Evolutionary conservation across 1,140 invertebrate genomes (phyloP).

Genomic region (Drosophila saltans): DNA sequence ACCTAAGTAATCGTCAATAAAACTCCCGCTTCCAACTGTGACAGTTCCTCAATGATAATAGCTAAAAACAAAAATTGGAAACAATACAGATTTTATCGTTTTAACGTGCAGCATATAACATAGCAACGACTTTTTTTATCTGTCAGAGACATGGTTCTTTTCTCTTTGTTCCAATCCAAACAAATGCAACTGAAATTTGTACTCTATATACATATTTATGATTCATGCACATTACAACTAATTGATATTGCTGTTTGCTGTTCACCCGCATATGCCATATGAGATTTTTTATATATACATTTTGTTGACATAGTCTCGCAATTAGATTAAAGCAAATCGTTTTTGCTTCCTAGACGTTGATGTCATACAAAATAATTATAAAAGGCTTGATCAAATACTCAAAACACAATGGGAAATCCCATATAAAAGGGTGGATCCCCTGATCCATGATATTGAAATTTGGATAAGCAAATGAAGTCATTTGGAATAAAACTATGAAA

Average conservation of each 20-base stretch:
- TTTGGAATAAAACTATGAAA: neutral
- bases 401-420: neutral
- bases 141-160: neutral
- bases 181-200: neutral
- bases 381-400: neutral
- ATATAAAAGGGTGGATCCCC: neutral
- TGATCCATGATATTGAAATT: neutral
- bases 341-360: neutral
- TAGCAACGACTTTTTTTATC: conserved; percentile 10
- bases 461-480: neutral
- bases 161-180: conserved; percentile 24
- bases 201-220: neutral
- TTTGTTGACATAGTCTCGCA: neutral
- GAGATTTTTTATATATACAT: neutral
- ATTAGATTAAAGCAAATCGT: neutral
- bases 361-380: neutral
- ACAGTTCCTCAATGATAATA: conserved; percentile 21
- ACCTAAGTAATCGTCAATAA: conserved; percentile 15
- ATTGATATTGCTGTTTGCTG: neutral
- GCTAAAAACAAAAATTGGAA: conserved; percentile 4
- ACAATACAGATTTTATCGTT: conserved; percentile 40
- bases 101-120: conserved; percentile 15
- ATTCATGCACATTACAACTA: neutral
- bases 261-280: neutral
- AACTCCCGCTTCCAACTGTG: conserved; percentile 30